Evolutionary conservation across 2,888 invertebrate genomes (phyloP).

Genomic region (Neocrepidodera transversa): DNA sequence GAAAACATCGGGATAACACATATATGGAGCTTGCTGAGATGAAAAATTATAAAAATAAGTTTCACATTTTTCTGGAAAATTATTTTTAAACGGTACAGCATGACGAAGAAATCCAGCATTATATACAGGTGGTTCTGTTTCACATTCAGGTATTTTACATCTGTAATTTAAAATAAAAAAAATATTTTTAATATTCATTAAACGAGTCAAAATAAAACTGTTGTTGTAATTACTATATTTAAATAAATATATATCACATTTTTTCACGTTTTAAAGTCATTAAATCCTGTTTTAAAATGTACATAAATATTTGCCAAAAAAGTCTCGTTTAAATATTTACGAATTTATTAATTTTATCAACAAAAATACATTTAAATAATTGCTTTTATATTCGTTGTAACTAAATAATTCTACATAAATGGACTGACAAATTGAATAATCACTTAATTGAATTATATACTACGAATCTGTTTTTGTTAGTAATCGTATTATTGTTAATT

Average conservation of each 20-base stretch:
- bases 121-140: constrained; percentile 42
- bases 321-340: too few relatives aligned
- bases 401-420: not conserved
- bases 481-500: not conserved
- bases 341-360: too few relatives aligned
- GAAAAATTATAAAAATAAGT: constrained; percentile 34
- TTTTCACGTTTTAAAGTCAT: too few relatives aligned
- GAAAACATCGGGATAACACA: constrained; percentile 44
- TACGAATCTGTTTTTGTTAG: not conserved
- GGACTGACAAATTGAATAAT: not conserved
- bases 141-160: constrained; percentile 57
- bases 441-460: not conserved
- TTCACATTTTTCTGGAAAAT: constrained; percentile 49
- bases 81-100: constrained; percentile 54
- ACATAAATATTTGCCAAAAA: too few relatives aligned
- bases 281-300: too few relatives aligned
- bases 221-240: too few relatives aligned
- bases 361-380: too few relatives aligned
- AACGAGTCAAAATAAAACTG: too few relatives aligned
- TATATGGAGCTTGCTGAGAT: constrained; percentile 20
- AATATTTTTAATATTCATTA: too few relatives aligned
- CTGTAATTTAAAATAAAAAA: constrained; percentile 43
- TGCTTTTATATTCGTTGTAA: not conserved
- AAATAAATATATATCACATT: too few relatives aligned
- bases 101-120: constrained; percentile 53